Conservation (phyloP, 2,113 vertebrate species). For the Pholis gunnellus region DNA sequence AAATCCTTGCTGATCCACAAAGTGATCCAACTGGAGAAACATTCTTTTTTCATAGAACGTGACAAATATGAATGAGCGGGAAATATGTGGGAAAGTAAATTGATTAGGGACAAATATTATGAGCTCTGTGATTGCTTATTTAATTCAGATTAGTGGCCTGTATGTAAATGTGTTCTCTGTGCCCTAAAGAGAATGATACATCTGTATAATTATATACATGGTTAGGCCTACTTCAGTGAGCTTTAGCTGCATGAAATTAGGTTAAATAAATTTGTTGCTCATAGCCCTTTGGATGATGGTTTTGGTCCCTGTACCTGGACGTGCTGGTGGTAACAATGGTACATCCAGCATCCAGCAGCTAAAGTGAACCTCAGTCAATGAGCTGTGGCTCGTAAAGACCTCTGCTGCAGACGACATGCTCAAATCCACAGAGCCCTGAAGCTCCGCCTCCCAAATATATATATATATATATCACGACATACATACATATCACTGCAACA, state of each 20-base stretch:
- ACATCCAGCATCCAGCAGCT: too few species aligned
- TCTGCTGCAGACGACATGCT: too few species aligned
- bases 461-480: background rate
- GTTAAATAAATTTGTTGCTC: too few species aligned
- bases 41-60: background rate
- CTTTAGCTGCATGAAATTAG: background rate
- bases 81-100: background rate
- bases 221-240: background rate
- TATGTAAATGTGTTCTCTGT: conserved; percentile 5
- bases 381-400: too few species aligned
- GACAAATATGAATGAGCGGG: background rate
- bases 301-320: too few species aligned
- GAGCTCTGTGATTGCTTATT: background rate
- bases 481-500: too few species aligned
- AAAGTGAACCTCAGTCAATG: too few species aligned
- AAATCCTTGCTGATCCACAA: background rate
- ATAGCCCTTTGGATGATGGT: too few species aligned
- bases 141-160: background rate
- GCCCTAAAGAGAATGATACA: background rate
- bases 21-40: background rate
- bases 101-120: conserved; percentile 5
- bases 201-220: background rate
- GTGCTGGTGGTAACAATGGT: too few species aligned
- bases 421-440: too few species aligned
- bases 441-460: too few species aligned